Conservation (phyloP, 2,113 vertebrate species). For the Nannospalax galili region DNA sequence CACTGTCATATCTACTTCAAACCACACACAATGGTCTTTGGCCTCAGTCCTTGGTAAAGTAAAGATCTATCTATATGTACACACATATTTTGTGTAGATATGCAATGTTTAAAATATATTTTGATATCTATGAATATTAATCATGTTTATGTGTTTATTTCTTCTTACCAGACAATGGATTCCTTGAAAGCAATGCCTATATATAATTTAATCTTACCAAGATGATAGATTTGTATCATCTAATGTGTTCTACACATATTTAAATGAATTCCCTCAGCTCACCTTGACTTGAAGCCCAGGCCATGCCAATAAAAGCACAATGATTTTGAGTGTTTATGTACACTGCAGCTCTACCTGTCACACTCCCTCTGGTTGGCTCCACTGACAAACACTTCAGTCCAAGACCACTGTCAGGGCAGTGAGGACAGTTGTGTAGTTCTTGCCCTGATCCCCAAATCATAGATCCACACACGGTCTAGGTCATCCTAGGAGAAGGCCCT, state of each 20-base stretch:
- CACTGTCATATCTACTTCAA: background rate
- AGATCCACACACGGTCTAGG: background rate
- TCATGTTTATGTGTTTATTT: background rate
- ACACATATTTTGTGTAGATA: background rate
- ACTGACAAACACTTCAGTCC: background rate
- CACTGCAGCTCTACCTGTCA: background rate
- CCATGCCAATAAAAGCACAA: background rate
- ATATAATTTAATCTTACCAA: background rate
- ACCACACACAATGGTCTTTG: background rate
- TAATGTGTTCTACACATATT: background rate
- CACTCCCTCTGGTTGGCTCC: background rate
- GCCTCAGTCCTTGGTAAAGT: background rate
- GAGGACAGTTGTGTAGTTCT: background rate
- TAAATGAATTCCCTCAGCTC: background rate
- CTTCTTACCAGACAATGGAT: background rate
- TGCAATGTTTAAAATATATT: background rate
- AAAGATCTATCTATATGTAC: background rate
- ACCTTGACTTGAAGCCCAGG: background rate
- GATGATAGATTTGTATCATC: background rate
- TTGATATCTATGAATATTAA: background rate
- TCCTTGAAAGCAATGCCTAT: background rate
- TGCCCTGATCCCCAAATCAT: background rate
- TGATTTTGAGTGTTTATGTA: background rate
- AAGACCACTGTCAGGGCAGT: background rate
- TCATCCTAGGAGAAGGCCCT: background rate